Base-by-base conservation (phyloP, 2,888 invertebrate species). In the Yponomeuta cagnagella region DNA sequence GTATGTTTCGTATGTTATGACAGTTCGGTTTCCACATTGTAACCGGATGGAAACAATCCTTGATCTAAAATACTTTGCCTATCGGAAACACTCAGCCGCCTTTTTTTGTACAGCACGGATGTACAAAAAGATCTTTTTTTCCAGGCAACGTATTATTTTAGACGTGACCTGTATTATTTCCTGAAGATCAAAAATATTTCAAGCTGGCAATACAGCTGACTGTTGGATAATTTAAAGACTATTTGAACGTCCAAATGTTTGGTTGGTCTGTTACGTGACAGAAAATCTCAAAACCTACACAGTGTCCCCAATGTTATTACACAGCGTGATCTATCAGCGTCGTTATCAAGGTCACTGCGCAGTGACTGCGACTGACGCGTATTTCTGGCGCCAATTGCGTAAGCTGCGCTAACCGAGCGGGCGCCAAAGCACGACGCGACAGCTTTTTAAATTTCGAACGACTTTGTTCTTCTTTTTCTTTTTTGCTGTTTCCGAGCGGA, bases 331-430 rank as follows among this genome's bases (percentile, higher is more conserved):
- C 85, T 80, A 83, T 86, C 87, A 83, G 80, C 82, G 86, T 80
- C 84, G 84, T 84, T 85, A 82, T 78, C 88, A 89, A 89, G 89
- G 89, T 85, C 88, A 79, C 69, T 74, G 74, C 76, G 73, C 72
- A 72, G 76, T 75, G 76, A 71, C 74, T 75, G 74, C 74, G 73
- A 74, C 43, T 70, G 12, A 30, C 5, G 75, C 76, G 78, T 87
- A 86, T 89, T 87, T 85, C 79, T 73, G 78, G 81, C 74, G 76
- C 74, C 70, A 63, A 76, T 88, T 87, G 78, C 86, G 85, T 79
- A 87, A 43, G 43, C 43, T 43, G 43, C 43, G 43, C 43, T 43
- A 43, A 87, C 74, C 69, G 70, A 73, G 12, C 33, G 31, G 30
- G 65, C 65, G 31, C 65, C 65, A 33, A 65, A 30, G 33, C 75